A percentile compares a stretch with the other conserved stretches of the same genome.
These are phyloP conservation scores for Vanessa cardui DNA, from an alignment of 2,888 invertebrate genomes.

Conservation along the genomic window DNA sequence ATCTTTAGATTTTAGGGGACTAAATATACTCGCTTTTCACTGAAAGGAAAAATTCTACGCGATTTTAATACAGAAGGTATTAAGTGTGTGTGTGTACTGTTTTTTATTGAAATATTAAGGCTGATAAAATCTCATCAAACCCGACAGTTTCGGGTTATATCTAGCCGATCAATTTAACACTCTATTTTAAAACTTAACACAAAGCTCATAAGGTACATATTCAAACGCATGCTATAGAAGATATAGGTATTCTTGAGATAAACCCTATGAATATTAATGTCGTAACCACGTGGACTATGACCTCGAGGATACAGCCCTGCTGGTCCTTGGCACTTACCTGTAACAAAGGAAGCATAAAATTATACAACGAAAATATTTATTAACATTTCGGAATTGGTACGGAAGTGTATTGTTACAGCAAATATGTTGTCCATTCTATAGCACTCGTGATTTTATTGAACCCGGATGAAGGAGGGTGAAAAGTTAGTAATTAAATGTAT, in stretches of 20 bases:
- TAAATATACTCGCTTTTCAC: no score
- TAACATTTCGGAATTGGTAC: constrained; percentile 22
- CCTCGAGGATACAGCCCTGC: constrained; percentile 12
- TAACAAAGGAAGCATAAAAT: constrained; percentile 58
- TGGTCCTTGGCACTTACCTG: constrained; percentile 60
- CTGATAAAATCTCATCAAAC: background rate
- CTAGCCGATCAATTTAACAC: background rate
- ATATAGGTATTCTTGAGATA: constrained; percentile 9
- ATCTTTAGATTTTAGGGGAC: background rate
- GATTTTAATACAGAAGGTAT: background rate
- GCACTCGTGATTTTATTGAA: constrained; percentile 32
- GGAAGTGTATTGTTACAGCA: constrained; percentile 26
- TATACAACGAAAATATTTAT: constrained; percentile 33
- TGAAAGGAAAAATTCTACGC: background rate
- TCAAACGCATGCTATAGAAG: background rate
- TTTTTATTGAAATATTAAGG: background rate
- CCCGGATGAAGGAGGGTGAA: constrained; percentile 49
- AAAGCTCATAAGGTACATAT: background rate
- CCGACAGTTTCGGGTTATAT: background rate
- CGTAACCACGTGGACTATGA: constrained; percentile 14
- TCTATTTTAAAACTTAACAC: background rate
- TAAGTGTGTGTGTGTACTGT: background rate
- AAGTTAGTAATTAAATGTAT: constrained; percentile 69
- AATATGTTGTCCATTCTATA: constrained; percentile 37
- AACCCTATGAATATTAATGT: constrained; percentile 23